Conservation (phyloP, 2,113 vertebrate genomes). For the Sarotherodon lohbergeri region DNA sequence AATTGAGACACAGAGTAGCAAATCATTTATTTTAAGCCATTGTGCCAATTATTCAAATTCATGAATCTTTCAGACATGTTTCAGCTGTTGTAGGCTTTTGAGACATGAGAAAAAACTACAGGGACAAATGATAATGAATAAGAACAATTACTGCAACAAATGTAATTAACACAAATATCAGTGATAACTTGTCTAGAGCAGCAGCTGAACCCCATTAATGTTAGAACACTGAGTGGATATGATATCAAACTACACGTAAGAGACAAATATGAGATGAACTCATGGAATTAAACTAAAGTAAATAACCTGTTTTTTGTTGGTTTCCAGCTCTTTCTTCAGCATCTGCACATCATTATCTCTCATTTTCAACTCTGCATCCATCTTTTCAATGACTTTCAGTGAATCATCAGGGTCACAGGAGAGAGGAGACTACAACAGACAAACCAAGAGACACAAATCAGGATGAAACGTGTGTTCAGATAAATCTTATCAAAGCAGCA, state of each 20-base stretch:
- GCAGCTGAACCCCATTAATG: not conserved
- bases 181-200: not conserved
- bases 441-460: accelerated
- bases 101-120: accelerated
- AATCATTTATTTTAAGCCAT: not conserved
- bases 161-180: not conserved
- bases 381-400: not conserved
- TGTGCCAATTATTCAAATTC: accelerated
- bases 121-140: not conserved
- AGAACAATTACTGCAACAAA: not conserved
- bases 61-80: not conserved
- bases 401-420: accelerated
- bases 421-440: accelerated
- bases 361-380: not conserved
- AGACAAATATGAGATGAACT: accelerated
- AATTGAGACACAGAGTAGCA: not conserved
- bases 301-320: not conserved
- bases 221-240: accelerated
- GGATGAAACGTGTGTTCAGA: accelerated
- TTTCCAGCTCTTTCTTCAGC: accelerated
- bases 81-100: not conserved
- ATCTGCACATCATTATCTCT: accelerated
- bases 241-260: not conserved
- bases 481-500: not conserved
- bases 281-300: not conserved